Conservation (phyloP, 1,140 invertebrate species). For the Globodera ellingtonae region DNA sequence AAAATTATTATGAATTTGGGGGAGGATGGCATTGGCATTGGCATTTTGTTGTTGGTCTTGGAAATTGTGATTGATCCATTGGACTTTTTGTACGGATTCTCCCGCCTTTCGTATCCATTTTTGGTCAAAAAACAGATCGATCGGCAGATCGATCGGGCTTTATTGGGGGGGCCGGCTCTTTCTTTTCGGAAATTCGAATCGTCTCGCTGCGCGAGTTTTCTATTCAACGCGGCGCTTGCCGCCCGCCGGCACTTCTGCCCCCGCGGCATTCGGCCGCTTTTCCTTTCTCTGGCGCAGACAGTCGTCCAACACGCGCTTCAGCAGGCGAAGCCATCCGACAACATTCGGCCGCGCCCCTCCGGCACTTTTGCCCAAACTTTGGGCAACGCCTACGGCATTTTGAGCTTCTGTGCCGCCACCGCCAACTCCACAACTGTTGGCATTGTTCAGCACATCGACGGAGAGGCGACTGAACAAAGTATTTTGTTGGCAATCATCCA, state of each 20-base stretch:
- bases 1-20: too few relatives aligned
- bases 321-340: neutral
- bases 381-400: slow-evolving; percentile 6
- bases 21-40: too few relatives aligned
- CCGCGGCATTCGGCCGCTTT: neutral
- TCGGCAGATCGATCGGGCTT: too few relatives aligned
- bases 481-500: too few relatives aligned
- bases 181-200: too few relatives aligned
- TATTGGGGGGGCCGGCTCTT: too few relatives aligned
- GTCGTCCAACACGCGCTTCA: slow-evolving; percentile 2
- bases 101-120: too few relatives aligned
- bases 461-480: neutral
- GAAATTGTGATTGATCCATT: too few relatives aligned
- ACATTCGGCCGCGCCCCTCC: neutral
- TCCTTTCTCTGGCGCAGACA: neutral
- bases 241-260: neutral
- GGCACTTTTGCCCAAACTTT: slow-evolving; percentile 15
- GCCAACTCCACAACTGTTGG: neutral
- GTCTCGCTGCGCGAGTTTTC: too few relatives aligned
- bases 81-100: too few relatives aligned
- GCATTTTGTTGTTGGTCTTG: too few relatives aligned
- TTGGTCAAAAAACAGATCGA: too few relatives aligned
- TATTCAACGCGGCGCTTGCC: neutral
- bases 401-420: neutral
- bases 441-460: slow-evolving; percentile 19